phyloP scores from a whole-genome alignment of 1,140 invertebrate species.

The Megalopta genalis region DNA sequence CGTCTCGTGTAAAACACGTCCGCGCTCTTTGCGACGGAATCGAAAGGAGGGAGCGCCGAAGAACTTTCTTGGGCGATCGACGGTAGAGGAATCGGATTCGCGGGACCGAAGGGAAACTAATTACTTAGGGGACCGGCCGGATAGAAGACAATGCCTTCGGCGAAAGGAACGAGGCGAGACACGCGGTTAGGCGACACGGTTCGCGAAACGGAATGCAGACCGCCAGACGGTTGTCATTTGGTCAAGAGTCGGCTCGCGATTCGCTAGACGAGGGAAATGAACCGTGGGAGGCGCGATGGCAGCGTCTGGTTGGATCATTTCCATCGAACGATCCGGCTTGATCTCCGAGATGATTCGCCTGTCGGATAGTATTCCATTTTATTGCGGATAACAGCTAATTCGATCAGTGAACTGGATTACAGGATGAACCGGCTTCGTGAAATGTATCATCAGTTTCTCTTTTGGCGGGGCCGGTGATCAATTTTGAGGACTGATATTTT shows the following conservation, averaged over 20 bases:
- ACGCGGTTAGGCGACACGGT: background rate
- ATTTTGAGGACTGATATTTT: no score
- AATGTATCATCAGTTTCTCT: no score
- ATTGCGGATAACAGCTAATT: no score
- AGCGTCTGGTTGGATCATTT: background rate
- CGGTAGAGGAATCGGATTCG: background rate
- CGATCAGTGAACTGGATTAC: no score
- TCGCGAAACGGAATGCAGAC: background rate
- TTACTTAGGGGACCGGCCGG: background rate
- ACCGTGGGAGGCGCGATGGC: slow-evolving; percentile 2
- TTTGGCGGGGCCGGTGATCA: no score
- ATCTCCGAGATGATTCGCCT: background rate
- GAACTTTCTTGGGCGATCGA: no score
- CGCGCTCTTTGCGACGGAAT: background rate
- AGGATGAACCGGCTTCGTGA: no score
- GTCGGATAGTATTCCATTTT: no score
- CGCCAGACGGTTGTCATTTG: slow-evolving; percentile 3
- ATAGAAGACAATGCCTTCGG: background rate
- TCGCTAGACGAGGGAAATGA: background rate
- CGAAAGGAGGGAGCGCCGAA: background rate
- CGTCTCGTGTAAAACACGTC: background rate
- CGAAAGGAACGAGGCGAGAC: background rate
- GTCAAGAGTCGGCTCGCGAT: background rate
- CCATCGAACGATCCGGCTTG: background rate
- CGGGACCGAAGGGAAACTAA: background rate